Evolutionary conservation across 2,888 invertebrate species (phyloP).

Genomic region (Epistrophe eligans): DNA sequence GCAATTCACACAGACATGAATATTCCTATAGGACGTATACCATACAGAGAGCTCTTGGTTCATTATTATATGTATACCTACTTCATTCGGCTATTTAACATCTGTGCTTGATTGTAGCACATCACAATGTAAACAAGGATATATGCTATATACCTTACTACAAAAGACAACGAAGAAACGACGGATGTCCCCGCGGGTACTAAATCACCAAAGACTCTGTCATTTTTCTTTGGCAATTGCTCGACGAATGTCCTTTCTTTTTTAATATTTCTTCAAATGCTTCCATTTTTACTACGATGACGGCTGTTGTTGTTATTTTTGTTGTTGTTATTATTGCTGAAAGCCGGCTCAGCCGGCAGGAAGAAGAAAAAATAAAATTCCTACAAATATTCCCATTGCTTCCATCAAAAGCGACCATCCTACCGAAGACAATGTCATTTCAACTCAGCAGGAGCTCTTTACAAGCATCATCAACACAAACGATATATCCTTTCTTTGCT

Average conservation of each 20-base stretch:
- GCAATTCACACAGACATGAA: constrained; percentile 6
- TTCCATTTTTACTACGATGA: not conserved
- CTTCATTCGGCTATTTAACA: constrained; percentile 60
- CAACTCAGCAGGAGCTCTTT: constrained; percentile 40
- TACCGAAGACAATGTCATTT: constrained; percentile 17
- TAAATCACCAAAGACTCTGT: constrained; percentile 27
- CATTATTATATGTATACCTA: constrained; percentile 21
- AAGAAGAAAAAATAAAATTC: constrained; percentile 35
- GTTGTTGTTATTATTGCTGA: not conserved
- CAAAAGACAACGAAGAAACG: not conserved
- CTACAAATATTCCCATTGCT: constrained; percentile 25
- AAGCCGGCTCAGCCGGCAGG: not conserved
- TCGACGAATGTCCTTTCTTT: constrained; percentile 42
- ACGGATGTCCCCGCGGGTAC: constrained; percentile 33
- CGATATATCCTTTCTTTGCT: constrained; percentile 51
- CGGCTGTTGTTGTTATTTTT: not conserved
- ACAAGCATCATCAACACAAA: constrained; percentile 43
- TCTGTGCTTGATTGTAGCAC: constrained; percentile 64
- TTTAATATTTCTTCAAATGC: constrained; percentile 54
- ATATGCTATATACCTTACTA: not conserved
- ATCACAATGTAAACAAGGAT: constrained; percentile 69
- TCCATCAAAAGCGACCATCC: constrained; percentile 17
- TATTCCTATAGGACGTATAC: not conserved
- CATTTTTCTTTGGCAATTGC: constrained; percentile 53
- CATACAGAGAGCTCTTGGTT: not conserved